Base-by-base conservation (phyloP, 2,797 vertebrate species). In the Coreius guichenoti region DNA sequence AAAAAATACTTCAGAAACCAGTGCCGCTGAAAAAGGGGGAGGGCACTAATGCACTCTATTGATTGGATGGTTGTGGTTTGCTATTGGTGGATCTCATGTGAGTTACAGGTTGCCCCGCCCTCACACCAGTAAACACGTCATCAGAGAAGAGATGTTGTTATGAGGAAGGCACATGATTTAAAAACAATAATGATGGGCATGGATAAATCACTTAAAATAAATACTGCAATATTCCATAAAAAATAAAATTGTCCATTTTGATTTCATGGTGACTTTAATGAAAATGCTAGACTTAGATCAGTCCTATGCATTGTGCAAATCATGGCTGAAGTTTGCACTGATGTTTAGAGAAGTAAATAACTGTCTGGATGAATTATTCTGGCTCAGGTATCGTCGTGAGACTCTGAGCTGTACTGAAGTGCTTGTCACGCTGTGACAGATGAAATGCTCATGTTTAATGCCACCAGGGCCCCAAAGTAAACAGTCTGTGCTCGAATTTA, bases 341-440 rank as follows among this genome's bases (percentile, higher is more conserved):
- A 45, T 47, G 12, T 80, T 80, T 51, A 36, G 79, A 68, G 78
- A 68, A 68, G 79, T 80, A 79, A 79, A 63, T 63, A 69, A n/a
- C 45, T 80, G 63, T 51, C 19, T 67, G 63, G 63, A 51, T 80
- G 63, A 80, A 68, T 49, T 80, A 68, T 68, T 68, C 29, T 16
- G 61, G 29, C 43, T 68, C 63, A 80, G 79, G 79, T 80, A 80
- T 68, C 8, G 58, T 45, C 17, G 5, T 79, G 61, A 68, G 79
- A 68, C 79, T 67, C 45, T 36, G 63, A 68, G 58, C 63, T 68
- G 65, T 67, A 80, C 79, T 68, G 43, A 68, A 80, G 79, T 17
- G 79, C 79, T 51, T 68, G 68, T 56, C 81, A 84, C 17, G 11
- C 29, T 77, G 82, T 69, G 74, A 84, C 58, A 56, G 82, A 77